Conservation (phyloP, 2,113 vertebrate species). For the Gambusia holbrooki region DNA sequence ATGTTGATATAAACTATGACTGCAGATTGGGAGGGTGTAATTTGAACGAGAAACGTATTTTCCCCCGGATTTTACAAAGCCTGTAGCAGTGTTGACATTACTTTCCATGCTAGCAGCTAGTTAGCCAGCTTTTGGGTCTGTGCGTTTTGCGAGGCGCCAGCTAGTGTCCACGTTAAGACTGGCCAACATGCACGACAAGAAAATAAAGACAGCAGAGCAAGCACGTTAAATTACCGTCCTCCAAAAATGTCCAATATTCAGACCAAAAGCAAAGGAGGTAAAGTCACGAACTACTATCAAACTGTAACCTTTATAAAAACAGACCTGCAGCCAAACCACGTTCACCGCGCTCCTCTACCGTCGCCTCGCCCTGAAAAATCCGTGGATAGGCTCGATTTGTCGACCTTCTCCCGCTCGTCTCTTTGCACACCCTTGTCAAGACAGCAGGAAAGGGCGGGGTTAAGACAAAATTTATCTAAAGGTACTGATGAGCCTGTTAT, state of each 20-base stretch:
- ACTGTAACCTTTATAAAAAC: conserved; percentile 19
- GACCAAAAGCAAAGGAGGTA: background rate
- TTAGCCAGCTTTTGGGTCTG: conserved; percentile 31
- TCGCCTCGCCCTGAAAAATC: conserved; percentile 40
- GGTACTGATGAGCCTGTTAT: no score
- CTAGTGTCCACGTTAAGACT: conserved; percentile 50
- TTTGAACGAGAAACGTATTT: background rate
- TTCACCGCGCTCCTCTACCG: conserved; percentile 35
- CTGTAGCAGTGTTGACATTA: conserved; percentile 11
- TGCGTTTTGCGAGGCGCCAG: conserved; percentile 40
- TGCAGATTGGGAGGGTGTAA: background rate
- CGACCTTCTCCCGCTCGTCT: conserved; percentile 1
- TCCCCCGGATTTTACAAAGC: conserved; percentile 1
- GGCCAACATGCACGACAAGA: background rate
- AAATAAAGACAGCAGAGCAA: background rate
- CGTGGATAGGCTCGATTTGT: conserved; percentile 43
- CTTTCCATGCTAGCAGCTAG: conserved; percentile 46
- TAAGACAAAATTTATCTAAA: background rate
- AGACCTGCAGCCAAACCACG: conserved; percentile 55
- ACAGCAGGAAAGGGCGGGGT: conserved; percentile 37
- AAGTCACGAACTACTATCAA: background rate
- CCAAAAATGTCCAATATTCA: background rate
- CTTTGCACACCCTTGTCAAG: background rate
- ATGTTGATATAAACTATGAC: background rate
- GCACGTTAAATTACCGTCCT: no score